These are phyloP conservation scores for Agrochola lota DNA, from an alignment of 2,888 invertebrate genomes.

Conservation along the genomic window DNA sequence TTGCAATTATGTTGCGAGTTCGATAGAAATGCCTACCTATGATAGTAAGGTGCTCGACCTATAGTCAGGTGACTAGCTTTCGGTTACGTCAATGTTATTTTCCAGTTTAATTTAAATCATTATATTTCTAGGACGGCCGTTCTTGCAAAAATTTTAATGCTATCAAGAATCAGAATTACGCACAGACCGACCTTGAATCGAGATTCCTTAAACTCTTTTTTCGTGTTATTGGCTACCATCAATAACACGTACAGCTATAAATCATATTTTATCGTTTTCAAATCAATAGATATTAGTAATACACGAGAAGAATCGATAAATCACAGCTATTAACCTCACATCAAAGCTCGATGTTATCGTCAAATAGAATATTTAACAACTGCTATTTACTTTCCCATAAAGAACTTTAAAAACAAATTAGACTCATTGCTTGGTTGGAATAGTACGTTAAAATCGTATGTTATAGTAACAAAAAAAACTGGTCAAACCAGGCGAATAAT, in stretches of 20 bases:
- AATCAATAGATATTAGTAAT: slow-evolving; percentile 64
- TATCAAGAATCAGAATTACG: slow-evolving; percentile 3
- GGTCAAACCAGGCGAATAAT: slow-evolving; percentile 24
- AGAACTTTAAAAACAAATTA: slow-evolving; percentile 46
- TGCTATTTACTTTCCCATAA: slow-evolving; percentile 68
- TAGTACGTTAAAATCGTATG: slow-evolving; percentile 4
- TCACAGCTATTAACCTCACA: slow-evolving; percentile 83
- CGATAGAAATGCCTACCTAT: slow-evolving; percentile 35
- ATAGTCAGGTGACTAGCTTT: slow-evolving; percentile 59
- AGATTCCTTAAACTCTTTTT: slow-evolving; percentile 1
- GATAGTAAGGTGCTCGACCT: slow-evolving; percentile 25
- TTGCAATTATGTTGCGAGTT: slow-evolving; percentile 63
- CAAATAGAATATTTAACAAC: slow-evolving; percentile 85
- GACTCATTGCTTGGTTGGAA: slow-evolving; percentile 36
- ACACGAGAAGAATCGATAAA: slow-evolving; percentile 81
- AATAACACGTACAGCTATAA: slow-evolving; percentile 32
- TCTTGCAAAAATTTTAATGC: slow-evolving; percentile 28
- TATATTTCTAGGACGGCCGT: slow-evolving; percentile 39
- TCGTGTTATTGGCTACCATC: slow-evolving; percentile 6
- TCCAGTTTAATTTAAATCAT: slow-evolving; percentile 27
- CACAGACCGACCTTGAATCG: neutral
- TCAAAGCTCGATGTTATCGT: slow-evolving; percentile 82
- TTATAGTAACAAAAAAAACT: neutral
- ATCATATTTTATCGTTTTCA: slow-evolving; percentile 56
- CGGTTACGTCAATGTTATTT: slow-evolving; percentile 53